Evolutionary conservation across 2,888 invertebrate species (phyloP), one percentile per base, ranked within the genome.

Genomic region (Pandemis cinnamomeana): DNA sequence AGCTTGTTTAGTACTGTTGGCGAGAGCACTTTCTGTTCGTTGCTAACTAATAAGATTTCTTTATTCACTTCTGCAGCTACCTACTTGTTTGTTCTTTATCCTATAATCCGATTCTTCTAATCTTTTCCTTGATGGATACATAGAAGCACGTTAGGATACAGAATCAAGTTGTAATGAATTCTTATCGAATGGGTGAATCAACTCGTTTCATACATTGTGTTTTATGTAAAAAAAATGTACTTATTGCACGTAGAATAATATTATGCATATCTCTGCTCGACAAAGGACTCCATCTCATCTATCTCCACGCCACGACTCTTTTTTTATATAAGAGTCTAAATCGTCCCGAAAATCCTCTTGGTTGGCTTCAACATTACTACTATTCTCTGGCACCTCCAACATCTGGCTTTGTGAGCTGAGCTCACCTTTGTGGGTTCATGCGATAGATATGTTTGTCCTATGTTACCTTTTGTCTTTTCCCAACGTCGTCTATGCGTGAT

Each of bases 11-110:
- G 85, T 86, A 81, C 81, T 83, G 84, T 85, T 83, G 81, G 82
- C 82, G 82, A 83, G 84, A 86, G 82, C 83, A 82, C 85, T 87
- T 85, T 84, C 83, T 81, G 83, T 82, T 82, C 81, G 76, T 80
- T 80, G 77, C 78, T 75, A 80, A 83, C 82, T 87, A 86, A 89
- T 89, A 87, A 85, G 82, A 85, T 87, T 86, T 86, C 81, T 85
- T 78, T 75, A 77, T 77, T 71, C 76, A 71, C 73, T 75, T 75
- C 63, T 46, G 15, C 60, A 46, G 61, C 74, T 55, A 73, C 61
- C 61, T 70, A 55, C 51, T 71, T 74, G 67, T 62, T 71, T 67
- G 61, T 66, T 74, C 36, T 58, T 63, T 36, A 41, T 71, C 60
- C 27, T 27, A 27, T 61, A 73, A 66, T 69, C 63, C 20, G 42